These are phyloP conservation scores for Gasteruption jaculator DNA, from an alignment of 2,888 invertebrate species.

Conservation along the genomic window DNA sequence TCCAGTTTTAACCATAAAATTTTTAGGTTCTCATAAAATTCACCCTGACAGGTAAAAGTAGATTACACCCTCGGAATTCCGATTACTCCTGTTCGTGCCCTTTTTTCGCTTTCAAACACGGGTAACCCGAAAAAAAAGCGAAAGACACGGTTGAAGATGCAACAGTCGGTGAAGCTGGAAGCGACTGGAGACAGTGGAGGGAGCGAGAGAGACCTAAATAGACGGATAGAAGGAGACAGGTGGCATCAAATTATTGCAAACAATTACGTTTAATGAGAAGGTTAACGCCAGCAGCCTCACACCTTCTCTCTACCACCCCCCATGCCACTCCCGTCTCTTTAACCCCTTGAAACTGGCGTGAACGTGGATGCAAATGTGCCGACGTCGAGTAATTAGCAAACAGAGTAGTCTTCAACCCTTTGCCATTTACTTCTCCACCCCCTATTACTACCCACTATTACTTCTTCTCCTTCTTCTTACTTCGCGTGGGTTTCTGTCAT, in stretches of 20 bases:
- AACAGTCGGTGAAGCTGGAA: constrained; percentile 23
- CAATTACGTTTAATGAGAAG: constrained; percentile 49
- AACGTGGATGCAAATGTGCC: constrained; percentile 42
- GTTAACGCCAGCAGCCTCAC: constrained; percentile 39
- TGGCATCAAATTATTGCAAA: constrained; percentile 48
- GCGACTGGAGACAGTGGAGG: constrained; percentile 6
- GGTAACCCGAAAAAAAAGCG: too few relatives aligned
- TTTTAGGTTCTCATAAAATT: too few relatives aligned
- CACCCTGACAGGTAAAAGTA: too few relatives aligned
- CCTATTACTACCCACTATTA: too few relatives aligned
- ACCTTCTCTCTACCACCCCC: constrained; percentile 8
- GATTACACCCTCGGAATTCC: too few relatives aligned
- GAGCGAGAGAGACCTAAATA: constrained; percentile 14
- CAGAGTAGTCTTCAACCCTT: constrained; percentile 31
- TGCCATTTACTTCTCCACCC: too few relatives aligned
- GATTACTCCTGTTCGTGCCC: too few relatives aligned
- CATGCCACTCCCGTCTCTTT: constrained; percentile 1
- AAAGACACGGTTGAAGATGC: too few relatives aligned
- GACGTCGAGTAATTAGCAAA: constrained; percentile 45
- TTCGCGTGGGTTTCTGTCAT: too few relatives aligned
- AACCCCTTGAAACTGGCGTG: constrained; percentile 25
- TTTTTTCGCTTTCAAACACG: too few relatives aligned
- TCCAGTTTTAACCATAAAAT: too few relatives aligned
- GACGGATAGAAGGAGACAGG: constrained; percentile 30
- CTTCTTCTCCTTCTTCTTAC: too few relatives aligned